Base-by-base conservation (phyloP, 2,113 vertebrate genomes). In the Prionailurus viverrinus region DNA sequence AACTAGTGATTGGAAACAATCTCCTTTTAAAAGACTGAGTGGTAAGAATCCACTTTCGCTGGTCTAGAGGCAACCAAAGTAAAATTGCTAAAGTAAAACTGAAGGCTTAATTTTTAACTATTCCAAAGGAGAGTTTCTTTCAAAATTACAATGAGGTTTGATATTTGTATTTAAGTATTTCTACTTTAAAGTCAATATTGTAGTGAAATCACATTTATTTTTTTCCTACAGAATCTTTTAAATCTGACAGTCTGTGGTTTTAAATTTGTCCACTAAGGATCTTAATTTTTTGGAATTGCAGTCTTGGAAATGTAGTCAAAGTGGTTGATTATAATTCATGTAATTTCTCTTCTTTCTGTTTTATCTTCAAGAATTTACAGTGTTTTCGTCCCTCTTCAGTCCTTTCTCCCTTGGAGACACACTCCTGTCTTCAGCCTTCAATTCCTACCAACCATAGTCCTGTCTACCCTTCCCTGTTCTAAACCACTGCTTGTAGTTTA, bases 31-130 rank as follows among this genome's bases (percentile, higher is more conserved):
- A 96, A 71, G 86, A 68, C 7, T 58, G 3, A 7, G 9, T 95
- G 29, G 95, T 94, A 95, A 97, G 76, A 91, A 96, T 9, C 39
- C n/a, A 93, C 31, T 66, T 96, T 16, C 58, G 14, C 83, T 61
- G 15, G 58, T 69, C n/a, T 25, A 68, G 0, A 13, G 8, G 4
- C 23, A 81, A 36, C 41, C 41, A 96, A 89, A 94, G 4, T 0
- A 61, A 98, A 78, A 36, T 45, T 74, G 10, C n/a, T 95, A 16
- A 12, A 90, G 9, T 74, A 86, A 90, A 90, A 97, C 21, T n/a
- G 80, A 83, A 68, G 51, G 29, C 0, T 33, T 94, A 79, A 65
- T 96, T 79, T 81, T 90, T 27, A 94, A 65, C 45, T 85, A 73
- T 14, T 73, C 10, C 9, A 19, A 33, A 7, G 9, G 76, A 76